Conservation (phyloP, 2,113 vertebrate species). For the Natator depressus region DNA sequence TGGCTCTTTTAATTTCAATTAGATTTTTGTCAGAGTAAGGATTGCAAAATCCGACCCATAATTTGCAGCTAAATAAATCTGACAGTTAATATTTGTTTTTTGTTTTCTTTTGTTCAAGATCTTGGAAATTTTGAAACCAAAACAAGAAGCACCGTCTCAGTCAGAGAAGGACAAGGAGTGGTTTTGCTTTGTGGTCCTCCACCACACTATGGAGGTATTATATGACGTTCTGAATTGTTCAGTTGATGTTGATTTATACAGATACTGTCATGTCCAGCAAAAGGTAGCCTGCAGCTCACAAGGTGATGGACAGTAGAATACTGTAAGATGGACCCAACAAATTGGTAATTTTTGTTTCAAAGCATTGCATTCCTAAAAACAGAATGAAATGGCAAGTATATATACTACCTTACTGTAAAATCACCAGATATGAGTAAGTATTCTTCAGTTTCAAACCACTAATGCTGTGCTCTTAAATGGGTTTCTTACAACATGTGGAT, state of each 20-base stretch:
- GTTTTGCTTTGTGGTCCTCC: slow-evolving; percentile 89
- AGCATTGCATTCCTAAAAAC: background rate
- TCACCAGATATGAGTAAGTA: background rate
- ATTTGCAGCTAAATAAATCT: background rate
- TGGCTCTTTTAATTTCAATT: background rate
- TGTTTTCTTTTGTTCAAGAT: slow-evolving; percentile 77
- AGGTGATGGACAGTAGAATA: fast-evolving
- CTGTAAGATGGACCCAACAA: background rate
- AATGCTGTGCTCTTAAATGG: background rate
- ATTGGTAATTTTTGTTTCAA: background rate
- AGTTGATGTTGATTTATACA: background rate
- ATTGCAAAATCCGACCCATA: fast-evolving
- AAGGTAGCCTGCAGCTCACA: background rate
- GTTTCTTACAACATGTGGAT: background rate
- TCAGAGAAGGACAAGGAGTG: slow-evolving; percentile 90
- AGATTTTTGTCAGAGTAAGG: background rate
- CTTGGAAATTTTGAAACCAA: slow-evolving; percentile 88
- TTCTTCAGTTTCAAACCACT: background rate
- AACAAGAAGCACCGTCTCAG: slow-evolving; percentile 82
- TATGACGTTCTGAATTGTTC: fast-evolving
- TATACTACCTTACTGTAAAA: background rate
- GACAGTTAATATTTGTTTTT: slow-evolving; percentile 8
- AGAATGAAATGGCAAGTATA: background rate
- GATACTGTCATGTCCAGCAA: background rate
- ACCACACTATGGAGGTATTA: slow-evolving; percentile 86